Base-by-base conservation (phyloP, 2,113 vertebrate genomes). In the Alethe castanea region DNA sequence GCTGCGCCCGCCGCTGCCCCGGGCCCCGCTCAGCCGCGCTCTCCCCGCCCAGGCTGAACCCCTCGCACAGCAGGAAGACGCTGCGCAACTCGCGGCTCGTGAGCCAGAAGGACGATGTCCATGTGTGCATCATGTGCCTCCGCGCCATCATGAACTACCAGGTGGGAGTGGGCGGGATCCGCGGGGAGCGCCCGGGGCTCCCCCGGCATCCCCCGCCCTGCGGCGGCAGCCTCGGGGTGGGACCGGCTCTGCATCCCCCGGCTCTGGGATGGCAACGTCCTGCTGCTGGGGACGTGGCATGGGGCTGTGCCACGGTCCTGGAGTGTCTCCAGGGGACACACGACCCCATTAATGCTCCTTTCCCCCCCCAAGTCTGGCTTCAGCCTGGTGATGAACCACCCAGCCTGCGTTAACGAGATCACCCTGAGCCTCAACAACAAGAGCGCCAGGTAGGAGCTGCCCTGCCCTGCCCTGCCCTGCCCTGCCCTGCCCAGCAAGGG, bases 91-190 rank as follows among this genome's bases (percentile, higher is more conserved):
- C 98, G 6, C 98, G 98, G 45, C 96, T 98, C 1, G 97, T 98
- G 86, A 97, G 88, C 96, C 99, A 99, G 96, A 99, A 99, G 96
- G 99, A 99, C 1, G 99, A 99, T 2, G 98, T 99, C 29, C 99
- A 99, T 0, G 98, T 99, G 48, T 99, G 99, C 96, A 99, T 99
- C 72, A 99, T 99, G 99, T 99, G 99, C 50, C 97, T 99, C 70
- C 98, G 99, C 1, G 99, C 99, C 93, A 99, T 99, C 98, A 99
- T 99, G 99, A 99, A 99, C 97, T 99, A 99, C 92, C 99, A 99
- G 99, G 99, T 99, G 29, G 19, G 91, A 66, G 28, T 10, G 44
- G 50, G 61, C 15, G 20, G 12, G 2, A 4, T 2, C 61, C 14
- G 14, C 1, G 4, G 31, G 70, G 54, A 80, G 14, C n/a, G 3